A percentile compares a stretch with the other conserved stretches of the same genome.
Conservation (phyloP, 2,797 vertebrate species). For the Ctenopoma kingsleyae region DNA sequence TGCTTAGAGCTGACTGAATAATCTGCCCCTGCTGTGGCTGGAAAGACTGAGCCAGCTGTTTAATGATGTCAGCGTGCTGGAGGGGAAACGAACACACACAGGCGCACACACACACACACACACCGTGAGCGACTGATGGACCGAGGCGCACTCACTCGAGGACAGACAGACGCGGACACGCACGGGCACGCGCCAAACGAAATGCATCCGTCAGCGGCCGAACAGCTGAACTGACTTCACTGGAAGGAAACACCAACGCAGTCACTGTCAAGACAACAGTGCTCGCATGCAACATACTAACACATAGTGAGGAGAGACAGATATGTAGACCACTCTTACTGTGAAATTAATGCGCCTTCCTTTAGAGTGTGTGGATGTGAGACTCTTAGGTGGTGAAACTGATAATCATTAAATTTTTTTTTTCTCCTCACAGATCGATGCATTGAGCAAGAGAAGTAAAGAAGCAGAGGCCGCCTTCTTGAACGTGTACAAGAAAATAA, state of each 20-base stretch:
- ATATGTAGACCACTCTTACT: slow-evolving; percentile 61
- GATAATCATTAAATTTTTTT: neutral
- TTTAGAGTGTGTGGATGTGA: slow-evolving; percentile 34
- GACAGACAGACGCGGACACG: slow-evolving; percentile 59
- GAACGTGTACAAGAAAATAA: slow-evolving; percentile 98
- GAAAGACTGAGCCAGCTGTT: slow-evolving; percentile 86
- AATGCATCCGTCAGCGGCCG: slow-evolving; percentile 75
- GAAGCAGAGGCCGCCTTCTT: slow-evolving; percentile 99
- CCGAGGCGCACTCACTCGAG: slow-evolving; percentile 60
- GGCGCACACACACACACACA: slow-evolving; percentile 5
- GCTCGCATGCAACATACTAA: slow-evolving; percentile 59
- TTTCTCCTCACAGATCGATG: slow-evolving; percentile 89
- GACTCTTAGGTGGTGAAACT: slow-evolving; percentile 22
- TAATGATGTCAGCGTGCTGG: slow-evolving; percentile 84
- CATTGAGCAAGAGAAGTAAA: slow-evolving; percentile 99
- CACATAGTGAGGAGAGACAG: slow-evolving; percentile 65
- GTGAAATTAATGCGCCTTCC: slow-evolving; percentile 57
- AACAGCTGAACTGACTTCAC: slow-evolving; percentile 81
- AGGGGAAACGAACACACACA: slow-evolving; percentile 68
- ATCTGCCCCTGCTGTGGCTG: slow-evolving; percentile 85
- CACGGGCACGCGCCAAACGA: slow-evolving; percentile 65
- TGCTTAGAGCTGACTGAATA: slow-evolving; percentile 84
- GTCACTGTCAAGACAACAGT: slow-evolving; percentile 63
- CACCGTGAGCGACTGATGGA: slow-evolving; percentile 37
- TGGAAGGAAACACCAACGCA: slow-evolving; percentile 76